These are phyloP conservation scores for Silurus meridionalis DNA, from an alignment of 2,113 vertebrate genomes.

Conservation along the genomic window DNA sequence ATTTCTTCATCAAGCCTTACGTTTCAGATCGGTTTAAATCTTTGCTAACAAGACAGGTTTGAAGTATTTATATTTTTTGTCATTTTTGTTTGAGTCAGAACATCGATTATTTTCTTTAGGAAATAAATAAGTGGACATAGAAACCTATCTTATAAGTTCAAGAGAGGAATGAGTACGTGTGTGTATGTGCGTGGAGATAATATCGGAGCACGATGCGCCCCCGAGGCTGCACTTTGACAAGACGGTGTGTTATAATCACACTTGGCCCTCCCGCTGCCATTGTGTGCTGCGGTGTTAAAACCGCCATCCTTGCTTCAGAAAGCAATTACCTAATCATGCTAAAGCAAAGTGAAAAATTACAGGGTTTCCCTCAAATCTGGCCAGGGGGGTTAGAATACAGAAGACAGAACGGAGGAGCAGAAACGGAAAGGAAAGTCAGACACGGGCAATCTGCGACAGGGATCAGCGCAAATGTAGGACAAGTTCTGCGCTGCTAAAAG, in stretches of 20 bases:
- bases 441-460: constrained; percentile 39
- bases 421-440: not conserved
- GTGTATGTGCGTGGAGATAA: constrained; percentile 62
- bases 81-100: too few species aligned
- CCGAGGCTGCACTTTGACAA: constrained; percentile 62
- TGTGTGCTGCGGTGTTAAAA: constrained; percentile 58
- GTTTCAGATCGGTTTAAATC: too few species aligned
- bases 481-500: constrained; percentile 46
- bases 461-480: constrained; percentile 51
- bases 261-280: constrained; percentile 53
- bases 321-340: constrained; percentile 70
- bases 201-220: constrained; percentile 65
- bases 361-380: constrained; percentile 50
- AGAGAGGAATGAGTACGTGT: not conserved
- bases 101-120: not conserved
- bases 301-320: constrained; percentile 62
- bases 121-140: not conserved
- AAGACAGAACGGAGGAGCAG: constrained; percentile 22
- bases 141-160: not conserved
- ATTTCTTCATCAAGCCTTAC: too few species aligned
- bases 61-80: too few species aligned
- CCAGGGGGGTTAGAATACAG: constrained; percentile 49
- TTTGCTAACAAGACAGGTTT: too few species aligned
- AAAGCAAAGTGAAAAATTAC: constrained; percentile 64
- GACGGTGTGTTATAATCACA: constrained; percentile 58